A percentile compares a stretch with the other conserved stretches of the same genome.
Evolutionary conservation across 2,888 invertebrate species (phyloP).

Genomic region (Eledona agricola): DNA sequence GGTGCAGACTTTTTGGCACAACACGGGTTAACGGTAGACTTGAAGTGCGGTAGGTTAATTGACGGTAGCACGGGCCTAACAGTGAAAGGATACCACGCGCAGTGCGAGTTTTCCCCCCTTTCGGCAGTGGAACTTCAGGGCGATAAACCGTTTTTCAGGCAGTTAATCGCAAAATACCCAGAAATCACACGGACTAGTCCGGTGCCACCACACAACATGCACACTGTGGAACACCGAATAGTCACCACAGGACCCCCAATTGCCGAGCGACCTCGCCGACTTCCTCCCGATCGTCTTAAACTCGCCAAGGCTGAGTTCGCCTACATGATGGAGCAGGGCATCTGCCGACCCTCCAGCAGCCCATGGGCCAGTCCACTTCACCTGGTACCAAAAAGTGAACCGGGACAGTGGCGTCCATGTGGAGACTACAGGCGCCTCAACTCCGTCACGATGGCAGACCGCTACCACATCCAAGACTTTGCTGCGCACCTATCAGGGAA

Average conservation of each 20-base stretch:
- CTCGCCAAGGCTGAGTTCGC: conserved; percentile 49
- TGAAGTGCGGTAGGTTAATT: background rate
- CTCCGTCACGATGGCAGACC: conserved; percentile 45
- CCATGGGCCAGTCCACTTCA: conserved; percentile 52
- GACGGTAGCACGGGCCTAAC: conserved; percentile 1
- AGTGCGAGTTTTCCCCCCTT: background rate
- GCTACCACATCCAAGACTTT: conserved; percentile 52
- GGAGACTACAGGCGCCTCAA: conserved; percentile 50
- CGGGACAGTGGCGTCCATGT: conserved; percentile 52
- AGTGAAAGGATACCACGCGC: background rate
- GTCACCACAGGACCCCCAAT: conserved; percentile 52
- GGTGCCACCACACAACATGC: background rate
- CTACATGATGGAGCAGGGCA: conserved; percentile 42
- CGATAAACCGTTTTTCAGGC: conserved; percentile 12
- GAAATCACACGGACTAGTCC: conserved; percentile 9
- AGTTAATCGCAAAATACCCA: conserved; percentile 10
- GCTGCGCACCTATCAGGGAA: conserved; percentile 45
- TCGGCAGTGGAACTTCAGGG: conserved; percentile 5
- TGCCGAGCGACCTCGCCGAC: conserved; percentile 44
- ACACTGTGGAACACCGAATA: conserved; percentile 43
- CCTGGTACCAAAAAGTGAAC: conserved; percentile 45
- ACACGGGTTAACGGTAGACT: background rate
- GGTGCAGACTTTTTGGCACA: conserved; percentile 21
- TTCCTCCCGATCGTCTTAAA: conserved; percentile 48
- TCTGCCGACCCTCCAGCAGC: conserved; percentile 47